A percentile compares a stretch with the other conserved stretches of the same genome.
Evolutionary conservation across 2,797 vertebrate genomes (phyloP).

Genomic region (Malacoctenus gilli): DNA sequence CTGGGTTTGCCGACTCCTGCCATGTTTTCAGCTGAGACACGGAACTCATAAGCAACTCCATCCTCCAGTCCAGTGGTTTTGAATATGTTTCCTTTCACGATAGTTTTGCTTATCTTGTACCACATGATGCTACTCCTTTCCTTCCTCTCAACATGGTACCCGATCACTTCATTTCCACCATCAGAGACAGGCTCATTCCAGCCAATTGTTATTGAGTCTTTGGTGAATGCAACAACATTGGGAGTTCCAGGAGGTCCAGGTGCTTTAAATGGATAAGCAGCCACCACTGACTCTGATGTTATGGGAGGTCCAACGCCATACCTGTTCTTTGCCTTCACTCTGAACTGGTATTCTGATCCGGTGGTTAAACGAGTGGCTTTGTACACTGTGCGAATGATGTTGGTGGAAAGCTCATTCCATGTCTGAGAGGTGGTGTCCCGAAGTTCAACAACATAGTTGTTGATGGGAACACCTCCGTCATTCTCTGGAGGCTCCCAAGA

Average conservation of each 20-base stretch:
- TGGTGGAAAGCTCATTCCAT: conserved; percentile 91
- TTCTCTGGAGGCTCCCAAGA: conserved; percentile 96
- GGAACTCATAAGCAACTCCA: conserved; percentile 97
- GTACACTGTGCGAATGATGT: conserved; percentile 93
- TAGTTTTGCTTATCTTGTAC: conserved; percentile 90
- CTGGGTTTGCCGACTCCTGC: conserved; percentile 97
- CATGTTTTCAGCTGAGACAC: conserved; percentile 94
- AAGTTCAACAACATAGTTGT: conserved; percentile 93
- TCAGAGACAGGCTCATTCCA: conserved; percentile 97
- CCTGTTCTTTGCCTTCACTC: conserved; percentile 96
- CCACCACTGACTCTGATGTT: conserved; percentile 88
- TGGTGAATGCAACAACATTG: conserved; percentile 90
- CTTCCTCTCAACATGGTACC: conserved; percentile 97
- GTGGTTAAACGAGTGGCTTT: conserved; percentile 93
- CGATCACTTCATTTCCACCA: conserved; percentile 95
- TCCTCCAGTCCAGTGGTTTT: conserved; percentile 92
- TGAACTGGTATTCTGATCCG: conserved; percentile 95
- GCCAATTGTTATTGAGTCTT: conserved; percentile 94
- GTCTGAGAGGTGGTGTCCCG: conserved; percentile 92
- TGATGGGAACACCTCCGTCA: conserved; percentile 97
- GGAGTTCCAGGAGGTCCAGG: conserved; percentile 97
- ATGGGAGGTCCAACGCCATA: conserved; percentile 93
- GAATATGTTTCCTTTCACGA: conserved; percentile 93
- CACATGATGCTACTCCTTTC: conserved; percentile 94
- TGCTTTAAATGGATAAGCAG: conserved; percentile 95